These are phyloP conservation scores for Enteromius anoplus DNA, from an alignment of 2,797 vertebrate species.

Conservation along the genomic window DNA sequence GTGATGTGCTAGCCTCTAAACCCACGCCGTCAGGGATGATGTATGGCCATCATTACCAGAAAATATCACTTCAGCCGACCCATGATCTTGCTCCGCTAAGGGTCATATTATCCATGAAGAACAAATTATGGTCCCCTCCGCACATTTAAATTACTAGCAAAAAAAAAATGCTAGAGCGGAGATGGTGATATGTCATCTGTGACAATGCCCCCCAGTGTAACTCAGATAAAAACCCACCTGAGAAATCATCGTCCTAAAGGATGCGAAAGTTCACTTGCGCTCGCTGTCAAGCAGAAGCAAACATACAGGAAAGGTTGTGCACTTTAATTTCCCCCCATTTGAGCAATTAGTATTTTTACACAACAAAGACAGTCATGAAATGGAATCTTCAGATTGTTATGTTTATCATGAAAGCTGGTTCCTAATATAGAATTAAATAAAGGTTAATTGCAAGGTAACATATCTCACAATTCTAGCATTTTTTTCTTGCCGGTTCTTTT, in stretches of 20 bases:
- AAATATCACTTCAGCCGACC: constrained; percentile 65
- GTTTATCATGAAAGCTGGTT: not conserved
- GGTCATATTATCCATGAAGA: constrained; percentile 64
- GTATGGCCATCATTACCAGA: constrained; percentile 63
- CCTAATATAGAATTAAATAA: not conserved
- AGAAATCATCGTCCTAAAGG: constrained; percentile 53
- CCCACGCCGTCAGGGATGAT: constrained; percentile 62
- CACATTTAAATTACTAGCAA: constrained; percentile 60
- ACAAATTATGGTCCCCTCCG: constrained; percentile 59
- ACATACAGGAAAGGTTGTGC: constrained; percentile 46
- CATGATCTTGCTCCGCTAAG: constrained; percentile 61
- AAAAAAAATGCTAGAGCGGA: constrained; percentile 45
- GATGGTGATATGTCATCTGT: constrained; percentile 61
- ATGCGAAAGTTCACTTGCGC: constrained; percentile 52
- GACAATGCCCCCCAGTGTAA: constrained; percentile 60
- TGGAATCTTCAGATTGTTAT: constrained; percentile 4
- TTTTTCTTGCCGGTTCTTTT: not conserved
- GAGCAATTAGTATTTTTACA: constrained; percentile 39
- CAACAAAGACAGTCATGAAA: constrained; percentile 15
- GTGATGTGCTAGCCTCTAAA: constrained; percentile 62
- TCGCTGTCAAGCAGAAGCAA: constrained; percentile 47
- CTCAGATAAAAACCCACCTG: constrained; percentile 57
- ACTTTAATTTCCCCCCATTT: constrained; percentile 9
- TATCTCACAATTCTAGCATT: not conserved
- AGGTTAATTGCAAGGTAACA: not conserved